Evolutionary conservation across 2,113 vertebrate genomes (phyloP).

Genomic region (Ptilonorhynchus violaceus): DNA sequence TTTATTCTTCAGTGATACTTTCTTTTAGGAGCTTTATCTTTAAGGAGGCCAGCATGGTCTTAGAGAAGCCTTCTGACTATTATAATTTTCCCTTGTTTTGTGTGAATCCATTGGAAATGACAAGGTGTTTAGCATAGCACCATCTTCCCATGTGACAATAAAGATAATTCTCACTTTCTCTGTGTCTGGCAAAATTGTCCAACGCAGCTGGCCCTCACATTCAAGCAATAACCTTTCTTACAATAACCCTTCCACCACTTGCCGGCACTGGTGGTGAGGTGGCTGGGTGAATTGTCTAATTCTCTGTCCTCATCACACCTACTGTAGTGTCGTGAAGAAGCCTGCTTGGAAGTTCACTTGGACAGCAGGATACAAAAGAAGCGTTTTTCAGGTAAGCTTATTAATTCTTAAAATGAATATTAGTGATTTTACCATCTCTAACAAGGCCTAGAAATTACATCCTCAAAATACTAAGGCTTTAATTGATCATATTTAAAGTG

Average conservation of each 20-base stretch:
- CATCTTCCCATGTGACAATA: neutral
- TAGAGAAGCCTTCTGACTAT: neutral
- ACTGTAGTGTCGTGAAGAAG: constrained; percentile 54
- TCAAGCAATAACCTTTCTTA: neutral
- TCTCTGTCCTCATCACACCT: neutral
- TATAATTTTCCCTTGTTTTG: neutral
- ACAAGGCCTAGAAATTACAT: neutral
- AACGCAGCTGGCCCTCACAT: neutral
- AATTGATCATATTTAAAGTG: neutral
- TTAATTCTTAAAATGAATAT: neutral
- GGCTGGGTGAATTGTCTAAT: neutral
- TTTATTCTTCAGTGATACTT: neutral
- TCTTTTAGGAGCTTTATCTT: neutral
- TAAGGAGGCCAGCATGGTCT: neutral
- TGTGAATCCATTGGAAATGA: neutral
- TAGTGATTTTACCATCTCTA: neutral
- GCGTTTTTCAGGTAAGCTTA: constrained; percentile 11
- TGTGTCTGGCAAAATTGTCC: neutral
- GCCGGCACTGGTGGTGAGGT: neutral
- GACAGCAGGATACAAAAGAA: constrained; percentile 26
- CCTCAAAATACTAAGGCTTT: neutral
- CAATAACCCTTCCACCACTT: neutral
- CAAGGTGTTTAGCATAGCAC: neutral
- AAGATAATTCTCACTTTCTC: neutral
- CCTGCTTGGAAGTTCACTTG: constrained; percentile 53